phyloP scores from a whole-genome alignment of 1,140 invertebrate genomes.

The Philopotamus ludificatus region DNA sequence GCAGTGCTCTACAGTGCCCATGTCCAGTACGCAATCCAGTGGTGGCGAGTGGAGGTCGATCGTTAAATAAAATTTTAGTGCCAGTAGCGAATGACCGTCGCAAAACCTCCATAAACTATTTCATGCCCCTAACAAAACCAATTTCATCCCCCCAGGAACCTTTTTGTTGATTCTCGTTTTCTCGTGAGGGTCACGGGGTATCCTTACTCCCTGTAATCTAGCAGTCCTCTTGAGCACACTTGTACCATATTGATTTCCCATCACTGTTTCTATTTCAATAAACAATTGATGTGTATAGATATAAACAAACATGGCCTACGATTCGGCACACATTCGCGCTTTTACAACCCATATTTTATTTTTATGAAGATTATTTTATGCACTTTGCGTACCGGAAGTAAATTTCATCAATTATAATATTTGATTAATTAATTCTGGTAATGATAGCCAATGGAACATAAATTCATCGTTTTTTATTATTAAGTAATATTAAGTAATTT shows the following conservation, averaged over 20 bases:
- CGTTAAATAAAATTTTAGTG: constrained; percentile 40
- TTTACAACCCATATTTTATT: too few species aligned
- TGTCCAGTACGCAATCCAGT: not conserved
- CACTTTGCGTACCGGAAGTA: too few species aligned
- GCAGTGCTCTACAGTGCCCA: too few species aligned
- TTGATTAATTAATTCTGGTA: too few species aligned
- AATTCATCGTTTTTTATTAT: too few species aligned
- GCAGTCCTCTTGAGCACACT: constrained; percentile 9
- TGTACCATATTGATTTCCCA: constrained; percentile 26
- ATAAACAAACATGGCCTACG: not conserved
- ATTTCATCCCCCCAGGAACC: constrained; percentile 33
- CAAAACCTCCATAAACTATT: constrained; percentile 39
- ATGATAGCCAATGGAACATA: too few species aligned
- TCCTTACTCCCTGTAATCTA: constrained; percentile 8
- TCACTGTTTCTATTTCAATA: constrained; percentile 23
- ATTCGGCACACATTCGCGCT: too few species aligned
- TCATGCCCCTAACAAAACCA: constrained; percentile 38
- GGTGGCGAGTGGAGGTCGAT: not conserved
- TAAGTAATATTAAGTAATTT: too few species aligned
- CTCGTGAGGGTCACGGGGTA: constrained; percentile 6
- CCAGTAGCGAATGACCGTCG: constrained; percentile 30
- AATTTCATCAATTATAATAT: too few species aligned
- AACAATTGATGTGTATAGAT: constrained; percentile 13
- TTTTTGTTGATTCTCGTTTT: constrained; percentile 30
- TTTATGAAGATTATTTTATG: too few species aligned